These are phyloP conservation scores for Eucriotettix oculatus DNA, from an alignment of 2,888 invertebrate genomes.

Conservation along the genomic window DNA sequence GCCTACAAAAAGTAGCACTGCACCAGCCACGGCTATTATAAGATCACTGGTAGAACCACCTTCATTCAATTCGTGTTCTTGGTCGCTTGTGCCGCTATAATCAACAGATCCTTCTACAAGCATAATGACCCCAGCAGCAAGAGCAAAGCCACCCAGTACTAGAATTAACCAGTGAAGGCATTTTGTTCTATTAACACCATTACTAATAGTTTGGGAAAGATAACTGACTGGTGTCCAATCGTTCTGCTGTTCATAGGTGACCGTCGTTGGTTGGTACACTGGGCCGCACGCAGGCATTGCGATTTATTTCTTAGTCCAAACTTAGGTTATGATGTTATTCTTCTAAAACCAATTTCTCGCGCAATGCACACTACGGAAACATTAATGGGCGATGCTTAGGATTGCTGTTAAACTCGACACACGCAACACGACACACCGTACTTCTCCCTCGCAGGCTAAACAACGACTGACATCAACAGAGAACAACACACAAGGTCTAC, in stretches of 20 bases:
- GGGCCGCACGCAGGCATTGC: constrained; percentile 48
- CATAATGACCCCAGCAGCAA: constrained; percentile 37
- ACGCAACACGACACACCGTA: too few relatives aligned
- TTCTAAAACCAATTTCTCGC: too few relatives aligned
- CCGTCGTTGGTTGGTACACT: constrained; percentile 63
- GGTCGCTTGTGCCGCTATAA: constrained; percentile 30
- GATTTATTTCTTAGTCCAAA: background rate
- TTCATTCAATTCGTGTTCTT: constrained; percentile 21
- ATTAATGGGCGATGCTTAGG: too few relatives aligned
- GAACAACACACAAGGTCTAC: too few relatives aligned
- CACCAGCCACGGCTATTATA: constrained; percentile 42
- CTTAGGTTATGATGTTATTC: too few relatives aligned
- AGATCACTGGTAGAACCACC: constrained; percentile 18
- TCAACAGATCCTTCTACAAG: constrained; percentile 44
- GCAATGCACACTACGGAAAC: too few relatives aligned
- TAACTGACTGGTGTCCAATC: constrained; percentile 21
- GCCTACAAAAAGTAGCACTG: constrained; percentile 42
- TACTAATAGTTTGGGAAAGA: constrained; percentile 17
- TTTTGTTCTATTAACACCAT: constrained; percentile 14
- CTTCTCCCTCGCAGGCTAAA: too few relatives aligned
- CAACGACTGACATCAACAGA: too few relatives aligned
- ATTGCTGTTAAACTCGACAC: too few relatives aligned
- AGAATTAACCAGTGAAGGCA: constrained; percentile 21
- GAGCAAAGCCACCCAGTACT: constrained; percentile 16
- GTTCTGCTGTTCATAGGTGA: constrained; percentile 44